These are phyloP conservation scores for Amitus sp. DNA, from an alignment of 2,888 invertebrate species.

Conservation along the genomic window DNA sequence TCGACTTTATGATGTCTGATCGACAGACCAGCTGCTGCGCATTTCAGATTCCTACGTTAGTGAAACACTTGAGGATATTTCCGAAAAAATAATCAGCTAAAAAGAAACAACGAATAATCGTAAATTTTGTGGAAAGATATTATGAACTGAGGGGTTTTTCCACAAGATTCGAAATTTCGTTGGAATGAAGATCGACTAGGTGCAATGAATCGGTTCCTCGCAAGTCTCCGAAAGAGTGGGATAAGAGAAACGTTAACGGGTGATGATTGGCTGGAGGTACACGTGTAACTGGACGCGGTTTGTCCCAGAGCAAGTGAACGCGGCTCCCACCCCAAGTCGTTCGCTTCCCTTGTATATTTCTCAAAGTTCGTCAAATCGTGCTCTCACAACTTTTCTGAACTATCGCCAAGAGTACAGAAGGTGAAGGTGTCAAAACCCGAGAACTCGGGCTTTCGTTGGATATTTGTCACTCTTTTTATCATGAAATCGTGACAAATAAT, in stretches of 20 bases:
- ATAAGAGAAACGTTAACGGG: background rate
- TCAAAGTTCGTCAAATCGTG: constrained; percentile 25
- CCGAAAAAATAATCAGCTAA: too few relatives aligned
- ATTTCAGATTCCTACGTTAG: too few relatives aligned
- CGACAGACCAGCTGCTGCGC: too few relatives aligned
- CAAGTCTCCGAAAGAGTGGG: background rate
- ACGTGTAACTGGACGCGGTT: constrained; percentile 36
- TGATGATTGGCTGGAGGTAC: constrained; percentile 36
- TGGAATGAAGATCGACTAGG: background rate
- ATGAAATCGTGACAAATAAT: constrained; percentile 32
- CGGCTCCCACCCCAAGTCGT: constrained; percentile 20
- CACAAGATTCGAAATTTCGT: background rate
- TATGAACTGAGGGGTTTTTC: background rate
- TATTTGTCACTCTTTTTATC: constrained; percentile 10
- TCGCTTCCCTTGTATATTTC: constrained; percentile 27
- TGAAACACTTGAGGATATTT: too few relatives aligned
- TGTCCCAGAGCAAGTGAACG: constrained; percentile 4
- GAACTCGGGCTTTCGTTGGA: constrained; percentile 5
- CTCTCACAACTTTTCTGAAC: constrained; percentile 30
- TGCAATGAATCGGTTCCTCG: background rate
- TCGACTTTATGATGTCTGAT: too few relatives aligned
- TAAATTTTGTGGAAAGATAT: too few relatives aligned
- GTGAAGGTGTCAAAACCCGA: constrained; percentile 2
- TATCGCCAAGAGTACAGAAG: constrained; percentile 30
- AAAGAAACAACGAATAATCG: too few relatives aligned